Base-by-base conservation (phyloP, 64 coral and sea anemone species). In the Anthopleura sola region DNA sequence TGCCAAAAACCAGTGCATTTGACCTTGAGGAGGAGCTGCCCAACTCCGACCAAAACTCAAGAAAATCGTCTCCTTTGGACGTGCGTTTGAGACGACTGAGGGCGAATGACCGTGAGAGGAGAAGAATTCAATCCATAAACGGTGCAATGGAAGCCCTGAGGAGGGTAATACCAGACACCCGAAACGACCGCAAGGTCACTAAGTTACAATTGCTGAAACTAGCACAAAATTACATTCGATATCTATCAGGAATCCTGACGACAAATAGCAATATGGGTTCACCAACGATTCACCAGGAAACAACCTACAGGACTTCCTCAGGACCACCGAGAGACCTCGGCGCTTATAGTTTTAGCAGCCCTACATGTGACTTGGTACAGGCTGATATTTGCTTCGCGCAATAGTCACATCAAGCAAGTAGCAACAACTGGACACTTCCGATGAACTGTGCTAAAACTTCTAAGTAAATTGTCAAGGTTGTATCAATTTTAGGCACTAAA, bases 121-220 rank as follows among this genome's bases (percentile, higher is more conserved):
- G 92, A 0, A 85, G 95, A 20, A 94, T 98, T 44, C 92, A 94
- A 24, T 90, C 92, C 18, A 93, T 98, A 3, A 94, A 98, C 17
- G 92, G 87, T 37, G 95, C 95, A 8, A 93, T 98, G 92, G 92
- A 94, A 24, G 95, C 89, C 1, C 49, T 98, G 4, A 86, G 92
- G 55, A 94, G 87, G 32, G 92, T 85, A 18, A 94, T 98, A 7
- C 95, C 95, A 3, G 88, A 86, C 75, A 91, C 95, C 4, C 68
- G 84, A 9, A 91, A 89, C 87, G 94, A 92, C 81, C 77, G 86
- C 14, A 98, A 98, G 88, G 85, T 98, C 53, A 98, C 95, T 9
- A 98, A 98, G 90, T 80, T 98, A 60, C 87, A 98, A 44, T 49
- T 94, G 85, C 82, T 98, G 15, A 91, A 75, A 86, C 89, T 98